phyloP scores from a whole-genome alignment of 2,113 vertebrate species.

The Oostethus manadensis region DNA sequence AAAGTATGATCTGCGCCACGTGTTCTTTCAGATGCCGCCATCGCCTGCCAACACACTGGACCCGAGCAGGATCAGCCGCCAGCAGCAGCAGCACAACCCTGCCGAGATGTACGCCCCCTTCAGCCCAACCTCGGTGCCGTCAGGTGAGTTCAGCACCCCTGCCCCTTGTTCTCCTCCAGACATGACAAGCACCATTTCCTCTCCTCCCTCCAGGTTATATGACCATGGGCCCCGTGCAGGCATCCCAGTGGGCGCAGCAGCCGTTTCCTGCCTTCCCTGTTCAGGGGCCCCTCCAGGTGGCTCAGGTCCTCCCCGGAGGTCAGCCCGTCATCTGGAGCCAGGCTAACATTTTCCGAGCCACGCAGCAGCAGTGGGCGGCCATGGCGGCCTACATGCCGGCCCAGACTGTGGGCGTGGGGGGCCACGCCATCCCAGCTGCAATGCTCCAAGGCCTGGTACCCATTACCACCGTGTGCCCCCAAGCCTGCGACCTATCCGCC shows the following conservation, averaged over 20 bases:
- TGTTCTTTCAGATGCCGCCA: slow-evolving; percentile 84
- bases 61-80: slow-evolving; percentile 80
- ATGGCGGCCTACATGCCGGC: slow-evolving; percentile 95
- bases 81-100: slow-evolving; percentile 78
- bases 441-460: slow-evolving; percentile 91
- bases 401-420: slow-evolving; percentile 83
- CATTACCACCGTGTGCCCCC: slow-evolving; percentile 81
- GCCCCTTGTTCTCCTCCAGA: background rate
- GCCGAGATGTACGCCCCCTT: slow-evolving; percentile 90
- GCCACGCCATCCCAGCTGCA: slow-evolving; percentile 86
- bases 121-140: slow-evolving; percentile 90
- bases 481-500: slow-evolving; percentile 79
- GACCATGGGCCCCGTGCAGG: slow-evolving; percentile 95
- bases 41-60: slow-evolving; percentile 98
- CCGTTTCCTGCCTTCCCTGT: slow-evolving; percentile 79
- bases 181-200: background rate
- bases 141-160: slow-evolving; percentile 72
- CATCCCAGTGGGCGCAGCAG: slow-evolving; percentile 96
- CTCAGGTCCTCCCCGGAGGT: slow-evolving; percentile 93
- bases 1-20: slow-evolving; percentile 25
- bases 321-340: slow-evolving; percentile 96
- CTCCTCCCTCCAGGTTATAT: slow-evolving; percentile 81
- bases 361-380: slow-evolving; percentile 92
- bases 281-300: slow-evolving; percentile 72
- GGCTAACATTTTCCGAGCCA: slow-evolving; percentile 87